Percentiles rank a stretch among this genome's conserved stretches.
phyloP scores from a whole-genome alignment of 2,797 vertebrate species.

The Amniataba percoides region DNA sequence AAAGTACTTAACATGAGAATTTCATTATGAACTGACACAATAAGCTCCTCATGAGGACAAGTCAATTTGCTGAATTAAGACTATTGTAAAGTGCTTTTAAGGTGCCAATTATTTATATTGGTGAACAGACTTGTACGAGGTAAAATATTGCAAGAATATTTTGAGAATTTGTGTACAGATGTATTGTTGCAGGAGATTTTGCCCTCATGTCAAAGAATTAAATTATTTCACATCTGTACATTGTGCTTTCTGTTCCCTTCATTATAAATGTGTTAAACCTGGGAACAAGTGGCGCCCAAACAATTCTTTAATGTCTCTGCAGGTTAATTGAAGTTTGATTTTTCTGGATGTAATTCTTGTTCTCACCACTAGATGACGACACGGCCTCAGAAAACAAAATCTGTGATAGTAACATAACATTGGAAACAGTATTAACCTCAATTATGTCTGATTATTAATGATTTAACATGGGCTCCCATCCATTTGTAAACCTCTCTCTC shows the following conservation, averaged over 20 bases:
- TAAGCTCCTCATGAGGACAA: neutral
- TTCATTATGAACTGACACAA: neutral
- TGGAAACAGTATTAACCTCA: neutral
- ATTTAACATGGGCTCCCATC: neutral
- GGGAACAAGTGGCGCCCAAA: neutral
- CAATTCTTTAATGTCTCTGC: neutral
- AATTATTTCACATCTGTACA: constrained; percentile 54
- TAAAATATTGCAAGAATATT: constrained; percentile 56
- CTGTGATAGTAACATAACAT: no score
- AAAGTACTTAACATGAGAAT: neutral
- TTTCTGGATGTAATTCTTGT: constrained; percentile 9
- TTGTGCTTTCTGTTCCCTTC: constrained; percentile 2
- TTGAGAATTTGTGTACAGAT: constrained; percentile 45
- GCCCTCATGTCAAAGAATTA: constrained; percentile 61
- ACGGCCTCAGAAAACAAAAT: neutral
- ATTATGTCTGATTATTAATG: neutral
- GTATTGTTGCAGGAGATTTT: constrained; percentile 43
- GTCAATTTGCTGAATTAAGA: constrained; percentile 1
- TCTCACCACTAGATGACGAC: constrained; percentile 44
- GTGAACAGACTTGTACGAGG: constrained; percentile 61
- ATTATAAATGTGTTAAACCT: constrained; percentile 1
- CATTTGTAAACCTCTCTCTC: neutral
- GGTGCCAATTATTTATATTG: constrained; percentile 21
- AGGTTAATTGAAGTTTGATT: neutral
- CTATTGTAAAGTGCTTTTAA: constrained; percentile 1